phyloP scores from a whole-genome alignment of 2,888 invertebrate genomes.

The Pollenia labialis region DNA sequence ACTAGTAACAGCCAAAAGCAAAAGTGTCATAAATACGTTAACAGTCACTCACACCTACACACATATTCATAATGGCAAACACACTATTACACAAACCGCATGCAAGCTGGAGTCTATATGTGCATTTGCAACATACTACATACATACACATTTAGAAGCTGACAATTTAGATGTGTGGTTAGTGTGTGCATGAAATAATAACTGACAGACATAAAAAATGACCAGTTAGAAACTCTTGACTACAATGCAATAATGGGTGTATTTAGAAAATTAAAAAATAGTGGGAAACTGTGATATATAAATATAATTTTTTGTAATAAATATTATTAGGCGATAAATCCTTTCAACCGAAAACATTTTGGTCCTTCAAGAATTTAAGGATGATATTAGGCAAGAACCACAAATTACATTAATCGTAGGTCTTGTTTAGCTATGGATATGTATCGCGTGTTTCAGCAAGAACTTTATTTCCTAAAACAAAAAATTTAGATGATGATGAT shows the following conservation, averaged over 20 bases:
- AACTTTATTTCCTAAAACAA: too few relatives aligned
- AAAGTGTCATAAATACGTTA: slow-evolving; percentile 52
- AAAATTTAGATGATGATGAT: too few relatives aligned
- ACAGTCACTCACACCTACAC: not conserved
- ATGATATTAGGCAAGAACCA: too few relatives aligned
- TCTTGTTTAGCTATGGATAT: too few relatives aligned
- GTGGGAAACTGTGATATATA: too few relatives aligned
- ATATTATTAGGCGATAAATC: too few relatives aligned
- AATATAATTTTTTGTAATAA: too few relatives aligned
- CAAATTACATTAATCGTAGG: too few relatives aligned
- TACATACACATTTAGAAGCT: not conserved
- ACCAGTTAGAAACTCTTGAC: slow-evolving; percentile 11
- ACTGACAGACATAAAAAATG: slow-evolving; percentile 38
- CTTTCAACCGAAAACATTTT: too few relatives aligned
- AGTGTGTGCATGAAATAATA: slow-evolving; percentile 23
- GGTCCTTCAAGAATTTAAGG: too few relatives aligned
- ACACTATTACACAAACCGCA: not conserved
- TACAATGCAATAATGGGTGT: slow-evolving; percentile 10
- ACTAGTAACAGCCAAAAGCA: slow-evolving; percentile 53
- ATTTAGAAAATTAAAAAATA: not conserved
- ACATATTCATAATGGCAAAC: not conserved
- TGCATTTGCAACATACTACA: not conserved
- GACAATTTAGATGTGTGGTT: not conserved
- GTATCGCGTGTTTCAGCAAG: too few relatives aligned
- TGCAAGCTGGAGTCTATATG: not conserved